Conservation (phyloP, 2,113 vertebrate species). For the Erpornis zantholeuca region DNA sequence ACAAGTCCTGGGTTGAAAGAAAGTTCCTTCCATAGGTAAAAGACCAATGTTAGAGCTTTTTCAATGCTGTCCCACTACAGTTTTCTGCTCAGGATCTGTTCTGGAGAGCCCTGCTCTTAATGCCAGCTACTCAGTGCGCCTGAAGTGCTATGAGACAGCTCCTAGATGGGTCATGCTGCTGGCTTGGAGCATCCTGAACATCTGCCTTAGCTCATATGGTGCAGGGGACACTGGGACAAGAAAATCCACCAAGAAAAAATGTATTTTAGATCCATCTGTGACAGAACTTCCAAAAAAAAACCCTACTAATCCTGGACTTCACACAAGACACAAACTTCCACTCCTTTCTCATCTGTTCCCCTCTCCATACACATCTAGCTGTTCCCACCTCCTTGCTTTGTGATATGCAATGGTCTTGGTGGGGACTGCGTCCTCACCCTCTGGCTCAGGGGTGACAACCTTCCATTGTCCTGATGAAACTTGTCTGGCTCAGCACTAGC, state of each 20-base stretch:
- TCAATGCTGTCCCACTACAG: accelerated
- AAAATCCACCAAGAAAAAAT: neutral
- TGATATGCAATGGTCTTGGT: neutral
- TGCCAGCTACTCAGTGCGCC: neutral
- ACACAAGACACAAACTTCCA: neutral
- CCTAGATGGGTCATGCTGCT: neutral
- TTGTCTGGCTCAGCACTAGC: neutral
- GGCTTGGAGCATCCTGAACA: neutral
- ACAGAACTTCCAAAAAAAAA: neutral
- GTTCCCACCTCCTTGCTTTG: neutral
- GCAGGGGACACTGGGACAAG: accelerated
- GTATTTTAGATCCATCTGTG: neutral
- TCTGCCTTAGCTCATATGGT: neutral
- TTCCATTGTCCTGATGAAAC: neutral
- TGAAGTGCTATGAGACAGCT: neutral
- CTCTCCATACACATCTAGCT: neutral
- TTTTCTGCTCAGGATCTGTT: neutral
- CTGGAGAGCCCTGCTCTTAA: neutral
- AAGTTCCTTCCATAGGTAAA: neutral
- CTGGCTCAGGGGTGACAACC: neutral
- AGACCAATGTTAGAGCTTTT: neutral
- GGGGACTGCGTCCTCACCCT: neutral
- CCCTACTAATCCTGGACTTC: neutral
- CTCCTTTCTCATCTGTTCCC: neutral
- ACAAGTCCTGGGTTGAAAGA: neutral